Conservation (phyloP, 2,888 invertebrate genomes). For the Rosalia funebris region DNA sequence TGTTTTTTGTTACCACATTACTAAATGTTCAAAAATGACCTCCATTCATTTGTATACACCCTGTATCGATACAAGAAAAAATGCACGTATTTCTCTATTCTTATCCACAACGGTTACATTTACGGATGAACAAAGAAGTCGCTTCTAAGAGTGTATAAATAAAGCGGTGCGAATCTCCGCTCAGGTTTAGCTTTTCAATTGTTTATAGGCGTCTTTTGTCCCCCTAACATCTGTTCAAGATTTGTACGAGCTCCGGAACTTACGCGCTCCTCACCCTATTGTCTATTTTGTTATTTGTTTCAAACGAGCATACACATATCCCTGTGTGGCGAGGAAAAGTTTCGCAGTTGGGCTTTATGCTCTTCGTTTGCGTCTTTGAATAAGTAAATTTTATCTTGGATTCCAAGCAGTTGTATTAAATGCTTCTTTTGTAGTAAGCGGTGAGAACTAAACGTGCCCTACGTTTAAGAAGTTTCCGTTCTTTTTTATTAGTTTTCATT, state of each 20-base stretch:
- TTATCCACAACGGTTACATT: not conserved
- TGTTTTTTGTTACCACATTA: no score
- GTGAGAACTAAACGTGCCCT: no score
- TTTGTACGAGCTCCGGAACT: constrained; percentile 5
- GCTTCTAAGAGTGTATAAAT: constrained; percentile 11
- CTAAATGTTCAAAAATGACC: no score
- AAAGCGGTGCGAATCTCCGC: constrained; percentile 11
- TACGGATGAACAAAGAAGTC: not conserved
- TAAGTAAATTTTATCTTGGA: not conserved
- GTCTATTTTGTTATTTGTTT: constrained; percentile 27
- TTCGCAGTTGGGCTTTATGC: not conserved
- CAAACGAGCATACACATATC: constrained; percentile 5
- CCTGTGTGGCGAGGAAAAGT: not conserved
- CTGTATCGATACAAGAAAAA: no score
- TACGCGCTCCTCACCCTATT: constrained; percentile 3
- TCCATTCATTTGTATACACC: no score
- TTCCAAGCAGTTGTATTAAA: no score
- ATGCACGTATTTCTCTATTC: no score
- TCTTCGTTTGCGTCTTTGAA: not conserved
- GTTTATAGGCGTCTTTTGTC: constrained; percentile 13
- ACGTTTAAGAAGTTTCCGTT: no score
- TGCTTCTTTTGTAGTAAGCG: no score
- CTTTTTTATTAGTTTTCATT: no score
- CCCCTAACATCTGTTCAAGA: constrained; percentile 22
- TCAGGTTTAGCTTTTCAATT: constrained; percentile 22